phyloP scores from a whole-genome alignment of 1,140 invertebrate genomes.

The Campoletis sonorensis region DNA sequence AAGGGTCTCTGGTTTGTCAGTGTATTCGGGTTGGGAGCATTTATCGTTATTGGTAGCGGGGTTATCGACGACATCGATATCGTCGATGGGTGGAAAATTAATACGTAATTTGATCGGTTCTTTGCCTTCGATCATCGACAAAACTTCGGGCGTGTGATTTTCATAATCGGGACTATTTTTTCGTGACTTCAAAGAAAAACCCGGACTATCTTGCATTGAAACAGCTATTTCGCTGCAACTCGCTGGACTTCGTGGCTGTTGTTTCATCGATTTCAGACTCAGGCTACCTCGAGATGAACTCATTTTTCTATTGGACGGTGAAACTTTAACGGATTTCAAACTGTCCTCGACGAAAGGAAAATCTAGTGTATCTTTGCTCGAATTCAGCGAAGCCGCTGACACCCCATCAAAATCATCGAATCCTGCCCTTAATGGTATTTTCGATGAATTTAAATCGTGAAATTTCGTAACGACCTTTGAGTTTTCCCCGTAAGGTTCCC shows the following conservation, averaged over 20 bases:
- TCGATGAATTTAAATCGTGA: conserved; percentile 69
- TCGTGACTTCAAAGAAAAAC: conserved; percentile 28
- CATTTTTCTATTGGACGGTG: conserved; percentile 66
- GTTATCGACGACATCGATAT: conserved; percentile 55
- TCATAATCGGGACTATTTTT: conserved; percentile 68
- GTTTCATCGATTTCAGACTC: conserved; percentile 62
- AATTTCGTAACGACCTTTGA: conserved; percentile 60
- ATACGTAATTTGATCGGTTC: conserved; percentile 55
- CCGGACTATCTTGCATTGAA: conserved; percentile 34
- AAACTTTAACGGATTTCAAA: conserved; percentile 68
- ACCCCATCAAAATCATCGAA: conserved; percentile 74
- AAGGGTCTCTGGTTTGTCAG: conserved; percentile 64
- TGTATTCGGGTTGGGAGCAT: conserved; percentile 57
- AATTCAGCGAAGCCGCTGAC: conserved; percentile 67
- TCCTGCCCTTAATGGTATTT: conserved; percentile 69
- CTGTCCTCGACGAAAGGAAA: conserved; percentile 72
- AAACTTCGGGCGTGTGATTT: conserved; percentile 68
- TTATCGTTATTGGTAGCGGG: conserved; percentile 36
- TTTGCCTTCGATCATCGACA: conserved; percentile 53
- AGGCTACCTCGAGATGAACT: conserved; percentile 63
- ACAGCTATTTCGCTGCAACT: conserved; percentile 26
- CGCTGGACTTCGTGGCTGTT: conserved; percentile 62
- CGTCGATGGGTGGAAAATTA: conserved; percentile 61
- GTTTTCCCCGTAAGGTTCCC: conserved; percentile 59
- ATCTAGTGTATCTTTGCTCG: conserved; percentile 71